Percentiles rank a stretch among this genome's conserved stretches.
Evolutionary conservation across 2,797 vertebrate genomes (phyloP).

Genomic region (Lerista edwardsae): DNA sequence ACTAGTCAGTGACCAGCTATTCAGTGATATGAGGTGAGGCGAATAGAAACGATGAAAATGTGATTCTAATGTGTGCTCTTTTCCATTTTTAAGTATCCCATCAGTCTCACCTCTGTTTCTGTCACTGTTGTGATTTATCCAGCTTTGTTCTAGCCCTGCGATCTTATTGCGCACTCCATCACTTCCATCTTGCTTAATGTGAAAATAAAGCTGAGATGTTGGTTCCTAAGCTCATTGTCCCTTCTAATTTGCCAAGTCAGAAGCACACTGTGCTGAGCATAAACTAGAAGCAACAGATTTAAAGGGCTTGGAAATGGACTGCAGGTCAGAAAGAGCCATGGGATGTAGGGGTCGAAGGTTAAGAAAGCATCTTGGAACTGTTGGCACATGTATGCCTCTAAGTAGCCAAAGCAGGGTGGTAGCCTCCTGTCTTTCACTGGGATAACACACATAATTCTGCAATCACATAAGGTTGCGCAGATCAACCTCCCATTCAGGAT

Average conservation of each 20-base stretch:
- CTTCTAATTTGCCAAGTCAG: background rate
- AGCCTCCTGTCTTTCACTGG: background rate
- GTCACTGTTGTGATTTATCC: conserved; percentile 28
- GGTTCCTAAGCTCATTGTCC: background rate
- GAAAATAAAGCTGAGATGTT: conserved; percentile 17
- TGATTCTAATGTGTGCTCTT: conserved; percentile 21
- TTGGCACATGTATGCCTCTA: background rate
- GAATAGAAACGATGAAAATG: conserved; percentile 3
- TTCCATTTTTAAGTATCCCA: conserved; percentile 28
- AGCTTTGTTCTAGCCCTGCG: conserved; percentile 15
- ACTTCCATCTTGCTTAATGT: conserved; percentile 30
- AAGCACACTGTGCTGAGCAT: background rate
- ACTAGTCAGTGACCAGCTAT: background rate
- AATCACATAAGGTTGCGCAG: background rate
- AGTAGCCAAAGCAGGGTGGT: background rate
- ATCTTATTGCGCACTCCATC: conserved; percentile 35
- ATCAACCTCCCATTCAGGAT: background rate
- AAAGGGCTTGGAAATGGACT: background rate
- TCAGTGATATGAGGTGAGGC: background rate
- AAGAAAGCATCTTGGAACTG: background rate
- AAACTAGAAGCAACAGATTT: background rate
- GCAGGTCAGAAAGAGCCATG: background rate
- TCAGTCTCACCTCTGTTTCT: conserved; percentile 31
- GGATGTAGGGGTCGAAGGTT: background rate
- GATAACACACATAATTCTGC: background rate